Evolutionary conservation across 2,888 invertebrate species (phyloP), one percentile per base, ranked within the genome.

Genomic region (Ornithoptera alexandrae): DNA sequence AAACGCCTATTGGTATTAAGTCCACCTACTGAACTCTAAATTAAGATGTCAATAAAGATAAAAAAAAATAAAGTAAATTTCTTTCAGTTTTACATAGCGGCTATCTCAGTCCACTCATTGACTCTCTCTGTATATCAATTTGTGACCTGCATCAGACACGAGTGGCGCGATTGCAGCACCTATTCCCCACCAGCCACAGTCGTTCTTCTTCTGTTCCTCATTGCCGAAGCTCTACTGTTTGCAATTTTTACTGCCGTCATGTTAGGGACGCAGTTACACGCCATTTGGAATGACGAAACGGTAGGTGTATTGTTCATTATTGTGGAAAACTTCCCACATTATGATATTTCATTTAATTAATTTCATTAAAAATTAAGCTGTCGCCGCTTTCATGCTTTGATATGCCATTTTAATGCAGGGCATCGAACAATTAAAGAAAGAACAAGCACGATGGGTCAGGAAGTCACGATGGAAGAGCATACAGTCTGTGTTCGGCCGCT

Each of bases 231-330:
- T 0, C 93, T 99, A 57, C 94, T 99, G 63, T 99, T 99, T 92
- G 98, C 98, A 30, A 97, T 99, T 77, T 99, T 99, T 89, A 99
- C 99, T 0, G 96, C 97, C 39, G 98, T 99, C 59, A 99, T 99
- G 99, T 95, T 98, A 78, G 97, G 97, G 63, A 98, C 98, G 0
- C 99, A 99, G 88, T 90, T 99, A 59, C 97, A 98, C 83, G 98
- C 99, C 39, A 99, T 99, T 83, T 98, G 98, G 95, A 97, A 98
- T 82, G 99, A 99, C 89, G 98, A 99, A 93, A 99, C 99, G 78
- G 98, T 97, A 87, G 87, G 93, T 85, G 6, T 20, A 20, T 2
- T 5, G 5, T 18, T 1, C 17, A 17, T 15, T 50, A 2, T 50
- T 50, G 50, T 18, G 5, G 12, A 17, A 5, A 18, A 17, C 17